phyloP scores from a whole-genome alignment of 2,113 vertebrate genomes.

The Chionis minor region DNA sequence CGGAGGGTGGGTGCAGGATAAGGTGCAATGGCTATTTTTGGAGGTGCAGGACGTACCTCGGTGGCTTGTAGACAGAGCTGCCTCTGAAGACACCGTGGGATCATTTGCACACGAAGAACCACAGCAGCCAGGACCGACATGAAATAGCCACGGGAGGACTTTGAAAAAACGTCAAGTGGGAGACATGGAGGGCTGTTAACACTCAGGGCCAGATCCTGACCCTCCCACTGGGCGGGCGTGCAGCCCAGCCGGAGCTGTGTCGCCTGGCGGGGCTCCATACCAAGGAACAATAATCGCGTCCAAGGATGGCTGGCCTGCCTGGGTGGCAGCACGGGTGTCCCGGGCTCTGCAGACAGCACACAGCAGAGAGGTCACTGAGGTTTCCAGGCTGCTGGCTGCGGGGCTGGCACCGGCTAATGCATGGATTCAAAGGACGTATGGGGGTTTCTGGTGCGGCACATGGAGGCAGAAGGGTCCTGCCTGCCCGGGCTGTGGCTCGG shows the following conservation, averaged over 20 bases:
- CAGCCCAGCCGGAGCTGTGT: neutral
- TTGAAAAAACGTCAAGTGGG: neutral
- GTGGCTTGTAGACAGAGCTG: neutral
- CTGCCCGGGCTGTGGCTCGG: rapidly evolving
- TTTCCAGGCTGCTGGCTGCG: neutral
- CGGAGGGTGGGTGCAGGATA: neutral
- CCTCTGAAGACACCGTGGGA: neutral
- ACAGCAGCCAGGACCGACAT: neutral
- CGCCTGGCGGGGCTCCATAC: neutral
- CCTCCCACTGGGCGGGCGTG: neutral
- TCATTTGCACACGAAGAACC: neutral
- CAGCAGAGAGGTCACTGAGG: neutral
- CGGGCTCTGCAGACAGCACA: neutral
- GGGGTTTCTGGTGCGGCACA: neutral
- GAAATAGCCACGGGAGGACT: neutral
- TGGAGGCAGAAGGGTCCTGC: neutral
- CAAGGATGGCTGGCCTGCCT: constrained; percentile 21
- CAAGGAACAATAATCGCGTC: neutral
- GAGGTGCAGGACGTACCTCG: neutral
- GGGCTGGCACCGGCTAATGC: rapidly evolving
- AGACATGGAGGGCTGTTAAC: constrained; percentile 30
- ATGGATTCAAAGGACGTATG: neutral
- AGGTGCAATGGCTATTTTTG: neutral
- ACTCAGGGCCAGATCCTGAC: constrained; percentile 2
- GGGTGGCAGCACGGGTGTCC: neutral